Evolutionary conservation across 2,888 invertebrate genomes (phyloP).

Genomic region (Luperina nickerlii): DNA sequence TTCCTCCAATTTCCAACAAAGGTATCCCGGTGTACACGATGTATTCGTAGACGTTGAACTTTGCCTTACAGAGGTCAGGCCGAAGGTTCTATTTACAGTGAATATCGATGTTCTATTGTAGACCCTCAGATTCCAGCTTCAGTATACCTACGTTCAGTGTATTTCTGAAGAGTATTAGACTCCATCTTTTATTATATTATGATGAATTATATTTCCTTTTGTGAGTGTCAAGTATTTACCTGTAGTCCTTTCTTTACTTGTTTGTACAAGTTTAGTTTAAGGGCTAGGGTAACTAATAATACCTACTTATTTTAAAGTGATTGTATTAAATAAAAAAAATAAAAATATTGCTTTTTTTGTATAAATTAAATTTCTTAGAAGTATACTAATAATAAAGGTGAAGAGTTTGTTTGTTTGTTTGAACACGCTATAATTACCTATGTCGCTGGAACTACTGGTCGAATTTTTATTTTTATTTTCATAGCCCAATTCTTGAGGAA

Average conservation of each 20-base stretch:
- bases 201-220: neutral
- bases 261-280: neutral
- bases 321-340: neutral
- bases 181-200: neutral
- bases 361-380: neutral
- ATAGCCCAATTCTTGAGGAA: no score
- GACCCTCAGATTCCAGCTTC: conserved; percentile 4
- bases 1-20: conserved; percentile 5
- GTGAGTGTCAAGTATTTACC: neutral
- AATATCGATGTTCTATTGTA: conserved; percentile 39
- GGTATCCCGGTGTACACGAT: conserved; percentile 17
- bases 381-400: no score
- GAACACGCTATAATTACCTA: no score
- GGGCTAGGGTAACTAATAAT: neutral
- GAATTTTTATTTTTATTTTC: no score
- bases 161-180: neutral
- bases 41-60: conserved; percentile 47
- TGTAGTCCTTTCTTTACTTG: neutral
- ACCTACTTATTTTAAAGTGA: neutral
- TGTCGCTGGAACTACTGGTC: no score
- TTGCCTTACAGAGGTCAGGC: conserved; percentile 40
- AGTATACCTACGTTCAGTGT: neutral
- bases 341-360: neutral
- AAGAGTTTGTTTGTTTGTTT: no score
- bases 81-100: conserved; percentile 41